Percentiles rank a stretch among this genome's conserved stretches.
These are phyloP conservation scores for Stichodactyla mertensii DNA, from an alignment of 64 coral and sea anemone species.

Conservation along the genomic window DNA sequence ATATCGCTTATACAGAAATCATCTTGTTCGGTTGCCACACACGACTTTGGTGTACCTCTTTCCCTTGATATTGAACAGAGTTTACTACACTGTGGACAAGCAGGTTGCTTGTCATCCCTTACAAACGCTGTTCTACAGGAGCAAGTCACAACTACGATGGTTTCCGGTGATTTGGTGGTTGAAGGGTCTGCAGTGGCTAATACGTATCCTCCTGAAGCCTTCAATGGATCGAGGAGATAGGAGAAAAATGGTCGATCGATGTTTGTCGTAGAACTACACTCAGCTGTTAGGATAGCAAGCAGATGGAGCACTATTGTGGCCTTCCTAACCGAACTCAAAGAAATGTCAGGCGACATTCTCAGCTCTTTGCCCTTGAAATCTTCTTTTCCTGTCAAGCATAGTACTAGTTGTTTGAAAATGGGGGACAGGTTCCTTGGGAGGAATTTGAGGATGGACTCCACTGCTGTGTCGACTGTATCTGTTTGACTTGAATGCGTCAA, in stretches of 20 bases:
- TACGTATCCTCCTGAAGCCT: neutral
- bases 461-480: conserved; percentile 78
- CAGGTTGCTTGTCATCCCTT: neutral
- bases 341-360: conserved; percentile 55
- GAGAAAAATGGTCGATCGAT: conserved; percentile 15
- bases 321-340: conserved; percentile 40
- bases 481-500: conserved; percentile 31
- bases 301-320: conserved; percentile 38
- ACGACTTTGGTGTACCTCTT: too few relatives aligned
- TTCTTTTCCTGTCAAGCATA: conserved; percentile 40
- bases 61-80: neutral
- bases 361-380: conserved; percentile 56
- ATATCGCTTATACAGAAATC: conserved; percentile 24
- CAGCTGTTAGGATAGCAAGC: conserved; percentile 41
- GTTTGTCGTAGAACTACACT: neutral
- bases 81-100: neutral
- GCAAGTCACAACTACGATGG: neutral
- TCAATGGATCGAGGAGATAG: conserved; percentile 17
- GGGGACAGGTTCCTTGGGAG: neutral
- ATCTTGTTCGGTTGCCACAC: neutral
- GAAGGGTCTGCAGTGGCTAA: neutral
- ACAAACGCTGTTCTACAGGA: neutral
- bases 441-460: conserved; percentile 24
- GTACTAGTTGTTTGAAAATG: conserved; percentile 36
- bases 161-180: neutral